Conservation (phyloP, 2,797 vertebrate genomes). For the Dermochelys coriacea region DNA sequence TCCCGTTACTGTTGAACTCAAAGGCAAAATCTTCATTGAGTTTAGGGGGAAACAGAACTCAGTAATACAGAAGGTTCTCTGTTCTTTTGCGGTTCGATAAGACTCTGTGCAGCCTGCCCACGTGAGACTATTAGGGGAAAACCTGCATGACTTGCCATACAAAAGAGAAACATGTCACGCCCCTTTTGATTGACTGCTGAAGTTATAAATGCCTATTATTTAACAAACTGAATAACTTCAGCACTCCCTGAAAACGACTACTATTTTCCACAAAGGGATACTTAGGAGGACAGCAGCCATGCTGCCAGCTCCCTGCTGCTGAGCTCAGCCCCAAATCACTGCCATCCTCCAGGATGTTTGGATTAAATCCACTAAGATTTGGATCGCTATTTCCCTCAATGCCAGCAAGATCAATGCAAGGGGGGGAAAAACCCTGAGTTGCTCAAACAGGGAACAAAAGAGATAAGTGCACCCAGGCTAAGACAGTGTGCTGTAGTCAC, state of each 20-base stretch:
- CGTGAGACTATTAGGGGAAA: background rate
- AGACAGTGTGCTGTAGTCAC: constrained; percentile 52
- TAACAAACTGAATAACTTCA: background rate
- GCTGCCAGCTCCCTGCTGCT: constrained; percentile 46
- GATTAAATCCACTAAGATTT: constrained; percentile 53
- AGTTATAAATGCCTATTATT: background rate
- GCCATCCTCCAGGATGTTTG: constrained; percentile 37
- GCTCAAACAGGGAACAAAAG: constrained; percentile 74
- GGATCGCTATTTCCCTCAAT: constrained; percentile 45
- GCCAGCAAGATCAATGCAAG: constrained; percentile 69
- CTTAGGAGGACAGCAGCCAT: constrained; percentile 5
- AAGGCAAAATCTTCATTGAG: background rate
- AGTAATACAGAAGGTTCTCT: background rate
- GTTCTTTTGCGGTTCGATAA: background rate
- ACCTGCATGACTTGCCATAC: background rate
- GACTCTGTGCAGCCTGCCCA: background rate
- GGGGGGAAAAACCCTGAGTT: background rate
- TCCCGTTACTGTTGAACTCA: background rate
- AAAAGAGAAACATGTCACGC: background rate
- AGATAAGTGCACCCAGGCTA: constrained; percentile 48
- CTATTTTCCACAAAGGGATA: constrained; percentile 31
- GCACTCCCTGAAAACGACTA: background rate
- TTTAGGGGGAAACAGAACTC: background rate
- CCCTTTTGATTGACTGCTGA: background rate
- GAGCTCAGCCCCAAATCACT: constrained; percentile 36